These are phyloP conservation scores for Goniozus legneri DNA, from an alignment of 1,140 invertebrate species.

Conservation along the genomic window DNA sequence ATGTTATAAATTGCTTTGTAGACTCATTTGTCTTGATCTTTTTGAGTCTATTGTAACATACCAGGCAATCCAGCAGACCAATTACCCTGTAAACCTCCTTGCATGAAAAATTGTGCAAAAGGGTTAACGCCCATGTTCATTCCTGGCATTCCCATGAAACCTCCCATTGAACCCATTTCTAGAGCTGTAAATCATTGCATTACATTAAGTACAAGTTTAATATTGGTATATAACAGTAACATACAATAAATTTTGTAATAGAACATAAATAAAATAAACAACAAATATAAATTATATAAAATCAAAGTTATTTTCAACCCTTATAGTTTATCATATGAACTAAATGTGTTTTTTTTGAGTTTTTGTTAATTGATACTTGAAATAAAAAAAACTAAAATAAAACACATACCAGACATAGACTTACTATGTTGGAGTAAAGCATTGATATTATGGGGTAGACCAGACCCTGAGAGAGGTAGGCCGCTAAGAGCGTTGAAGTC, in stretches of 20 bases:
- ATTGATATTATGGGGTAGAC: too few relatives aligned
- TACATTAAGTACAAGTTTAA: not conserved
- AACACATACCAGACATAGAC: too few relatives aligned
- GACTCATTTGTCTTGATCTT: not conserved
- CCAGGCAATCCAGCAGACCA: slow-evolving; percentile 42
- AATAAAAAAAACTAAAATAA: too few relatives aligned
- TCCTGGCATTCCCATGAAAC: slow-evolving; percentile 47
- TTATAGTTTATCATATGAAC: slow-evolving; percentile 2
- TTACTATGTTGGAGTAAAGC: slow-evolving; percentile 77
- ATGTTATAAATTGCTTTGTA: not conserved
- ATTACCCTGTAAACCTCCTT: slow-evolving; percentile 44
- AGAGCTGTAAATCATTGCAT: slow-evolving; percentile 29
- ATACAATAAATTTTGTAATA: too few relatives aligned
- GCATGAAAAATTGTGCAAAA: slow-evolving; percentile 50
- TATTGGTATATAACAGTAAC: not conserved
- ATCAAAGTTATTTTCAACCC: slow-evolving; percentile 13
- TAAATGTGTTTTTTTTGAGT: too few relatives aligned
- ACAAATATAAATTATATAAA: not conserved
- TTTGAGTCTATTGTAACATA: slow-evolving; percentile 22
- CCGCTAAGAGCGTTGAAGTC: too few relatives aligned
- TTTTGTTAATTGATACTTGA: too few relatives aligned
- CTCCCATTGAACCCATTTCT: slow-evolving; percentile 48
- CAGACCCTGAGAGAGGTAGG: too few relatives aligned
- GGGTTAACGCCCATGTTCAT: slow-evolving; percentile 51
- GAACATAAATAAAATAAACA: slow-evolving; percentile 11